Evolutionary conservation across 1,140 invertebrate genomes (phyloP).

Genomic region (Drosophila sechellia): DNA sequence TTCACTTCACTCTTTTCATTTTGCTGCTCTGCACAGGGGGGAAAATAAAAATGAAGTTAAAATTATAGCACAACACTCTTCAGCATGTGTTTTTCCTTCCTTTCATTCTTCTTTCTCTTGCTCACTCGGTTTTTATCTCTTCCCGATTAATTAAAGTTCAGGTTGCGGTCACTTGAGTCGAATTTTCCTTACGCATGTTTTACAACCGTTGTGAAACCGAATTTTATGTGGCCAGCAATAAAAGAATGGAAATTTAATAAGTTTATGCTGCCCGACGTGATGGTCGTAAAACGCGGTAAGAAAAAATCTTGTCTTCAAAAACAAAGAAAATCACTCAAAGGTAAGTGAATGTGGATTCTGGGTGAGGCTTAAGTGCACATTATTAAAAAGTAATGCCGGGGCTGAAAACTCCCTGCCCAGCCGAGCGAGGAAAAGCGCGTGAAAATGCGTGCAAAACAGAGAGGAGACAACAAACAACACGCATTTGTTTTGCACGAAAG

Average conservation of each 20-base stretch:
- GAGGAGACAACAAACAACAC: slow-evolving; percentile 42
- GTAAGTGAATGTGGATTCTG: slow-evolving; percentile 41
- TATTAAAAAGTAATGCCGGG: slow-evolving; percentile 72
- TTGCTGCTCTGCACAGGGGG: slow-evolving; percentile 20
- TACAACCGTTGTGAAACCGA: slow-evolving; percentile 57
- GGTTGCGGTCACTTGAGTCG: slow-evolving; percentile 42
- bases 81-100: slow-evolving; percentile 20
- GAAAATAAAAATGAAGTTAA: neutral
- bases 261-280: slow-evolving; percentile 52
- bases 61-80: slow-evolving; percentile 24
- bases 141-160: slow-evolving; percentile 57
- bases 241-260: slow-evolving; percentile 80
- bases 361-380: slow-evolving; percentile 27
- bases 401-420: slow-evolving; percentile 49
- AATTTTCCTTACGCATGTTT: slow-evolving; percentile 44
- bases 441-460: slow-evolving; percentile 68
- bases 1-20: slow-evolving; percentile 43
- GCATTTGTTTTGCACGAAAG: slow-evolving; percentile 49
- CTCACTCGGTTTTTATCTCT: slow-evolving; percentile 3
- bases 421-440: slow-evolving; percentile 67
- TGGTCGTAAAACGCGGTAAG: slow-evolving; percentile 52
- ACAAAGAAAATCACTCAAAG: slow-evolving; percentile 77
- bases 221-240: slow-evolving; percentile 49
- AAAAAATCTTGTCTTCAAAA: slow-evolving; percentile 41
- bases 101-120: neutral